Percentiles rank a stretch among this genome's conserved stretches.
Conservation (phyloP, 2,113 vertebrate species). For the Oncorhynchus tshawytscha region DNA sequence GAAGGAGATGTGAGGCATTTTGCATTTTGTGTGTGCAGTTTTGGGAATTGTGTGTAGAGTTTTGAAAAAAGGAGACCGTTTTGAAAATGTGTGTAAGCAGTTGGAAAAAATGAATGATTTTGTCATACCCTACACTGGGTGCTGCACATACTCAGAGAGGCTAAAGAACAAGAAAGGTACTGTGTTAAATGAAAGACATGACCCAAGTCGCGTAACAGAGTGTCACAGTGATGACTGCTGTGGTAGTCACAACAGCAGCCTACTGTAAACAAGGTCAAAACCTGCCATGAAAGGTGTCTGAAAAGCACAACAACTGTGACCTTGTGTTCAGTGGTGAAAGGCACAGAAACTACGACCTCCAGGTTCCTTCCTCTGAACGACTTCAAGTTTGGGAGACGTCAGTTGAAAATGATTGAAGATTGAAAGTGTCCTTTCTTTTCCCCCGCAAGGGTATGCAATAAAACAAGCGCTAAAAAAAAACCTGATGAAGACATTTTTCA, state of each 20-base stretch:
- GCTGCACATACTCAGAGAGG: no score
- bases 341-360: background rate
- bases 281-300: background rate
- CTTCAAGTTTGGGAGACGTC: background rate
- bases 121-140: no score
- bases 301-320: background rate
- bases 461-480: background rate
- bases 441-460: background rate
- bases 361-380: background rate
- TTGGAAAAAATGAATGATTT: no score
- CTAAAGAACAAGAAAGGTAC: no score
- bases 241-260: background rate
- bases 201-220: background rate
- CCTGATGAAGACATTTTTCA: background rate
- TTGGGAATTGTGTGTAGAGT: no score
- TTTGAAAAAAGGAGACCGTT: no score
- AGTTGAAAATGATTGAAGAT: background rate
- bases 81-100: no score
- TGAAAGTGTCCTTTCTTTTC: background rate
- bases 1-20: no score
- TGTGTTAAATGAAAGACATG: no score
- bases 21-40: no score
- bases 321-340: background rate
- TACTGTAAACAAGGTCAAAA: constrained; percentile 15
- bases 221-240: background rate